Percentiles rank a stretch among this genome's conserved stretches.
Evolutionary conservation across 2,888 invertebrate species (phyloP).

Genomic region (Sarcophaga subvicina): DNA sequence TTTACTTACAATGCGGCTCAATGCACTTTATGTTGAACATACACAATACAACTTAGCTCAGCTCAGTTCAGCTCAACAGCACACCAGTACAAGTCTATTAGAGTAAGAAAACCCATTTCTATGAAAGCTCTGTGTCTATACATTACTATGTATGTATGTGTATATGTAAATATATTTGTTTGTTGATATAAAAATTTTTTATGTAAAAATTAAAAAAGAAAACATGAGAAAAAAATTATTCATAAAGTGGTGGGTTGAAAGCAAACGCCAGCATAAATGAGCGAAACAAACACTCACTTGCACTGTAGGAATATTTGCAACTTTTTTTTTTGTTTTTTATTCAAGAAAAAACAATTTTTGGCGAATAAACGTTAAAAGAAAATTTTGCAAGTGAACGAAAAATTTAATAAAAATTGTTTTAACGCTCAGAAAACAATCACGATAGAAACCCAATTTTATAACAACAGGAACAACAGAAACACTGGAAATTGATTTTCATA

Average conservation of each 20-base stretch:
- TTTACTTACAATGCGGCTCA: conserved; percentile 53
- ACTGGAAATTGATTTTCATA: no score
- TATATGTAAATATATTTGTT: no score
- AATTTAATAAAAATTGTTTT: conserved; percentile 11
- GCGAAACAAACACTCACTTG: background rate
- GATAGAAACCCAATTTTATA: background rate
- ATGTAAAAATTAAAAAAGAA: background rate
- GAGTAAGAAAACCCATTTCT: conserved; percentile 1
- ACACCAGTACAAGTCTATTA: conserved; percentile 33
- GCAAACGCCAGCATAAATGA: background rate
- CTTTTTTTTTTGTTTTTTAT: conserved; percentile 15
- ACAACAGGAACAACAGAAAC: background rate
- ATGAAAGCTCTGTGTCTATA: no score
- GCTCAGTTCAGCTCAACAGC: background rate
- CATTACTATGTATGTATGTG: no score
- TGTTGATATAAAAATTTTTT: background rate
- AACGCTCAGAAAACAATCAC: background rate
- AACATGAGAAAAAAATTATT: conserved; percentile 11
- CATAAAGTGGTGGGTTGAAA: conserved; percentile 36
- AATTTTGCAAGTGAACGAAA: background rate
- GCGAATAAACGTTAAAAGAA: background rate
- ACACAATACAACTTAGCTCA: no score
- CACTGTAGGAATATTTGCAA: conserved; percentile 19
- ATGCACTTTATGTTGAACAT: conserved; percentile 45
- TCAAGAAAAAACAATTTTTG: background rate